Conservation (phyloP, 2,113 vertebrate genomes). For the Spizaetus ornatus region DNA sequence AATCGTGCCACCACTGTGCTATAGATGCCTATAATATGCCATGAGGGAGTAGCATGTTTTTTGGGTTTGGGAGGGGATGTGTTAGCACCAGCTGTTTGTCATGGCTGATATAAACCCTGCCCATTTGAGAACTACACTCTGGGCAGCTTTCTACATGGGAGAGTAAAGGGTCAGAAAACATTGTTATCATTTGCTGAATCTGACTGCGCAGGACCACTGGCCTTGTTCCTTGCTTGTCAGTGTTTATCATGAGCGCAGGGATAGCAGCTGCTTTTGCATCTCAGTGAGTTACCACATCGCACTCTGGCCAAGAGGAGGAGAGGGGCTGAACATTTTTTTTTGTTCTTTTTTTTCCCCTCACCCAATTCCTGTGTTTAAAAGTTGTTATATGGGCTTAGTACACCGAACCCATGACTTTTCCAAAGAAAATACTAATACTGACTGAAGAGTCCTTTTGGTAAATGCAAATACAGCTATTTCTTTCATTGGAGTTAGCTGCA, state of each 20-base stretch:
- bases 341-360: neutral
- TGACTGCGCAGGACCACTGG: neutral
- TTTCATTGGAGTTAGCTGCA: neutral
- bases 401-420: neutral
- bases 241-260: neutral
- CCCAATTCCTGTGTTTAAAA: neutral
- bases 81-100: neutral
- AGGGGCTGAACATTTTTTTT: neutral
- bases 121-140: neutral
- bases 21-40: neutral
- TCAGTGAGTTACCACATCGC: neutral
- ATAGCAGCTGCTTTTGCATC: neutral
- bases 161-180: neutral
- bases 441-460: neutral
- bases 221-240: neutral
- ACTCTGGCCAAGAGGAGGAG: neutral
- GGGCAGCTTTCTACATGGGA: neutral
- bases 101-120: neutral
- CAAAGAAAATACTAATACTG: neutral
- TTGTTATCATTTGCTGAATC: neutral
- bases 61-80: neutral
- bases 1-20: neutral
- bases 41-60: neutral
- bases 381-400: neutral
- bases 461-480: neutral